phyloP scores from a whole-genome alignment of 2,888 invertebrate species.

The Stegana nigrithorax region DNA sequence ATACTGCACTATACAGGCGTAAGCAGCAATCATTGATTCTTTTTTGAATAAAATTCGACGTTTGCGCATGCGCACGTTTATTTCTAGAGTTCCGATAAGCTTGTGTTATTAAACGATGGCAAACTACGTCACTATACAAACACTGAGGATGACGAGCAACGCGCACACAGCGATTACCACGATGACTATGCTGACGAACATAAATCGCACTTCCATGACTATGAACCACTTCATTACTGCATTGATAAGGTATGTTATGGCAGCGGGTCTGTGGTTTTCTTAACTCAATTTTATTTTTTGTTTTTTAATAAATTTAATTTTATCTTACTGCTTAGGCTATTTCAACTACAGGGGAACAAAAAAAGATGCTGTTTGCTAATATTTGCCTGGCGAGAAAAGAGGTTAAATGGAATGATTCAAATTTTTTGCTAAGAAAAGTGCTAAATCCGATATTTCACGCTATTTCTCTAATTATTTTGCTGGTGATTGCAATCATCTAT shows the following conservation, averaged over 20 bases:
- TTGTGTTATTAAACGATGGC: slow-evolving; percentile 78
- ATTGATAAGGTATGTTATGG: slow-evolving; percentile 76
- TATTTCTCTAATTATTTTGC: slow-evolving; percentile 77
- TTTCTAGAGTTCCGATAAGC: slow-evolving; percentile 69
- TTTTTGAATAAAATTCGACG: slow-evolving; percentile 10
- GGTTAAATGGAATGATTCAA: slow-evolving; percentile 79
- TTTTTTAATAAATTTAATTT: slow-evolving; percentile 12
- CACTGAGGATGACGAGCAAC: slow-evolving; percentile 61
- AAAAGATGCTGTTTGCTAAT: slow-evolving; percentile 76
- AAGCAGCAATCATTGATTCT: slow-evolving; percentile 23
- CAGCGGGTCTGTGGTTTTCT: background rate
- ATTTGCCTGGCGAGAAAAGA: slow-evolving; percentile 80
- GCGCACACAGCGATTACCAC: slow-evolving; percentile 63
- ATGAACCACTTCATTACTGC: slow-evolving; percentile 82
- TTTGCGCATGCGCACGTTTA: background rate
- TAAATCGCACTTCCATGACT: slow-evolving; percentile 76
- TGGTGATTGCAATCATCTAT: slow-evolving; percentile 82
- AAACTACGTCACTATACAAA: slow-evolving; percentile 80
- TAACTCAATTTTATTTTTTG: background rate
- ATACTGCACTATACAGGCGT: slow-evolving; percentile 72
- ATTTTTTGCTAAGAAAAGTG: slow-evolving; percentile 80
- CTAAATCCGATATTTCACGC: slow-evolving; percentile 83
- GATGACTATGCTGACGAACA: slow-evolving; percentile 68
- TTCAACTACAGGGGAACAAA: slow-evolving; percentile 63
- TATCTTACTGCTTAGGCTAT: too few relatives aligned